These are phyloP conservation scores for Drosophila sordidapex DNA, from an alignment of 2,888 invertebrate species.

Conservation along the genomic window DNA sequence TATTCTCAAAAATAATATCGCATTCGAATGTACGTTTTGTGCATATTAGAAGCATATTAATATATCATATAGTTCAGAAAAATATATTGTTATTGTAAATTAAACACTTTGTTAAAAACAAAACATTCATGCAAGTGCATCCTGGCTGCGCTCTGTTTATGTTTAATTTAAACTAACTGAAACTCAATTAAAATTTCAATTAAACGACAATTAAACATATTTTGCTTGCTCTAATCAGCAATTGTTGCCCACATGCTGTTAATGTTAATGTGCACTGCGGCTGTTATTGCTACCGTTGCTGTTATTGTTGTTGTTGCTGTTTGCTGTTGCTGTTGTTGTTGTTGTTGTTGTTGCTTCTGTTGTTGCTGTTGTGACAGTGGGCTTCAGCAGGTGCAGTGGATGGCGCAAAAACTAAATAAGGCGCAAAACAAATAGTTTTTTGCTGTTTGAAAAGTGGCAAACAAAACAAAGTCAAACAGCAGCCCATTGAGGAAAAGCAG, in stretches of 20 bases:
- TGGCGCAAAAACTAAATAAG: slow-evolving; percentile 71
- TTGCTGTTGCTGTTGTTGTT: slow-evolving; percentile 9
- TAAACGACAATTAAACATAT: slow-evolving; percentile 56
- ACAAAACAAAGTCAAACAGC: slow-evolving; percentile 69
- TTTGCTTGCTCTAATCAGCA: slow-evolving; percentile 29
- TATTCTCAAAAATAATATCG: background rate
- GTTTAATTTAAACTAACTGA: slow-evolving; percentile 1
- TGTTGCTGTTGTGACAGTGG: slow-evolving; percentile 11
- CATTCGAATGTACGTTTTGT: background rate
- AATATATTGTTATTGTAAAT: background rate
- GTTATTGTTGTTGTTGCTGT: slow-evolving; percentile 18
- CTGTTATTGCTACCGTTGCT: slow-evolving; percentile 32
- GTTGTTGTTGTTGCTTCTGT: slow-evolving; percentile 3
- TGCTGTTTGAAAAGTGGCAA: slow-evolving; percentile 68
- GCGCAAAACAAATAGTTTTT: slow-evolving; percentile 76
- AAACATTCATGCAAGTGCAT: background rate
- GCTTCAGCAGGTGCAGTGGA: slow-evolving; percentile 68
- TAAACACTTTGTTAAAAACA: background rate
- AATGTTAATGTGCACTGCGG: slow-evolving; percentile 40
- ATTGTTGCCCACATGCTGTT: slow-evolving; percentile 62
- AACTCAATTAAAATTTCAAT: slow-evolving; percentile 39
- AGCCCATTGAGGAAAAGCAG: slow-evolving; percentile 64
- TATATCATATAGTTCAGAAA: background rate
- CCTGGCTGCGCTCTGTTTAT: background rate
- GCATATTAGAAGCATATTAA: background rate